Evolutionary conservation across 2,113 vertebrate species (phyloP), one percentile per base, ranked within the genome.

Genomic region (Campylorhamphus procurvoides): DNA sequence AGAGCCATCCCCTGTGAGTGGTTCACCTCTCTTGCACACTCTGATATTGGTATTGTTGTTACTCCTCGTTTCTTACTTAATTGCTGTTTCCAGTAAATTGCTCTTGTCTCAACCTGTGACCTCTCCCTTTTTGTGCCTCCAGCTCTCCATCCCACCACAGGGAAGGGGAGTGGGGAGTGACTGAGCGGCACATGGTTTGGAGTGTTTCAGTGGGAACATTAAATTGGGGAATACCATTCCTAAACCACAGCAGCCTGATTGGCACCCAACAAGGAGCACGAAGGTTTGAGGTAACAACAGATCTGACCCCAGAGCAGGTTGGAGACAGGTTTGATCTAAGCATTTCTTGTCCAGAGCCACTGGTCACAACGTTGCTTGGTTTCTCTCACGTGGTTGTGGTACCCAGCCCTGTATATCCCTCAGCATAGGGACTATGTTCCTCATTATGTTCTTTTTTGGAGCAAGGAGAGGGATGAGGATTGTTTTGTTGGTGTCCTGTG

Each of bases 141-240:
- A 37, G 0, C 24, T 52, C 33, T 67, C 60, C 60, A 11, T 33
- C 10, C 44, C 28, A 0, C 42, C 5, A 2, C 33, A 12, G 39
- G 12, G 22, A 23, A 50, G 42, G 9, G 20, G 35, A 6, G 20
- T 14, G 23, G 58, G 55, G 18, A 4, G 4, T 40, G 10, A 56
- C 5, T 3, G 22, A 66, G 31, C 6, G 7, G 9, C 49, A 37
- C 1, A 1, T 39, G 9, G 35, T 42, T 14, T 42, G 14, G 14
- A 12, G 14, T 67, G 15, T 52, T 74, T 52, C 28, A 44, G 2
- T 53, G 39, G 28, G 16, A 29, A 18, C 53, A 20, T 4, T 60
- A 29, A 39, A 67, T 14, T 39, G 33, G 28, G 24, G 28, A 39
- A 24, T 74, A 59, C 8, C 42, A 3, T 67, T 66, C 46, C 60